phyloP scores from a whole-genome alignment of 1,140 invertebrate genomes.

The Caenorhabditis briggsae region DNA sequence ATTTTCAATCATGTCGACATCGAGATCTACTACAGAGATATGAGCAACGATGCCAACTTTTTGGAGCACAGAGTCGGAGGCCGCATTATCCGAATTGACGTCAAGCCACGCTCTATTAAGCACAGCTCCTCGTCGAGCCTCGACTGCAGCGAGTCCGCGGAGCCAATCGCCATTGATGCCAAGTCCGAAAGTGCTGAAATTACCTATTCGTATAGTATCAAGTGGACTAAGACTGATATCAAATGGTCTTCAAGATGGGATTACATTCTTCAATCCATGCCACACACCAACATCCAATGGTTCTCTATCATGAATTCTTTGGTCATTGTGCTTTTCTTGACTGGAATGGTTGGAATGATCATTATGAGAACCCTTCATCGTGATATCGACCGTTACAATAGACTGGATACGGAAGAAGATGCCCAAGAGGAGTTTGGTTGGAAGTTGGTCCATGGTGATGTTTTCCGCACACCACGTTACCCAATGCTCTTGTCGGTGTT shows the following conservation, averaged over 20 bases:
- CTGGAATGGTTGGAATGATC: conserved; percentile 99
- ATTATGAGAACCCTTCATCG: conserved; percentile 95
- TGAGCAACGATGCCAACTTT: conserved; percentile 85
- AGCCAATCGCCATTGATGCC: conserved; percentile 83
- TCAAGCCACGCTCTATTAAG: conserved; percentile 83
- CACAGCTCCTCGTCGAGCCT: conserved; percentile 79
- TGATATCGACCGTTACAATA: conserved; percentile 98
- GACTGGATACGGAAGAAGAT: conserved; percentile 87
- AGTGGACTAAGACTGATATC: conserved; percentile 87
- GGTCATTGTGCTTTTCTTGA: conserved; percentile 83
- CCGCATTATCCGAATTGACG: conserved; percentile 88
- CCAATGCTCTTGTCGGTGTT: conserved; percentile 95
- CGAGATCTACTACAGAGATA: conserved; percentile 91
- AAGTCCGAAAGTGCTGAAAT: conserved; percentile 82
- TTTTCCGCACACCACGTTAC: conserved; percentile 93
- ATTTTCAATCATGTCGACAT: conserved; percentile 97
- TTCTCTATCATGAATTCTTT: conserved; percentile 81
- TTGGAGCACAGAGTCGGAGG: conserved; percentile 84
- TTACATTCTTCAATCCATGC: conserved; percentile 97
- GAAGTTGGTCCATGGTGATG: conserved; percentile 96
- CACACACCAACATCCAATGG: conserved; percentile 91
- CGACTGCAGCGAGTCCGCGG: conserved; percentile 77
- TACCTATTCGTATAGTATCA: conserved; percentile 89
- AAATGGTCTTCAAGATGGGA: conserved; percentile 99
- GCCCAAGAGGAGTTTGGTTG: conserved; percentile 98